These are phyloP conservation scores for Caenorhabditis brenneri DNA, from an alignment of 1,140 invertebrate genomes.

Conservation along the genomic window DNA sequence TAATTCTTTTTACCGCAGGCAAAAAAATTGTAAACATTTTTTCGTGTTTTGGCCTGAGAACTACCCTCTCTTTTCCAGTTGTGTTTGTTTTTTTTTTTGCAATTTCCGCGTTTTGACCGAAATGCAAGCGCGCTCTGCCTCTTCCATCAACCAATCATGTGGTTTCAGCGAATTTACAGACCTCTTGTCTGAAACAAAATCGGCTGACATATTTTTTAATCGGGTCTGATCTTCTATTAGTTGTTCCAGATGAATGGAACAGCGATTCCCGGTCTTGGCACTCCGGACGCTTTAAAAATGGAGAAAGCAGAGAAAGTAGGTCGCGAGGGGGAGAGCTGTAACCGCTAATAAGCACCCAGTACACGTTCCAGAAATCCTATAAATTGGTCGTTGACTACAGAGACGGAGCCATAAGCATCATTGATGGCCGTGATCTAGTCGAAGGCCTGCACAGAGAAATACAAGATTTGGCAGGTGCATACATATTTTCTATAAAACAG, in stretches of 20 bases:
- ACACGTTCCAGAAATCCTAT: not conserved
- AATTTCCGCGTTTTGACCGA: not conserved
- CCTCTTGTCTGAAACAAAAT: too few species aligned
- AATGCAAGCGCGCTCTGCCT: not conserved
- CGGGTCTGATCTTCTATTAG: too few species aligned
- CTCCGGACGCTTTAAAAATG: not conserved
- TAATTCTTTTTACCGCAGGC: too few species aligned
- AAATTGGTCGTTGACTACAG: not conserved
- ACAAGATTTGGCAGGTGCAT: not conserved
- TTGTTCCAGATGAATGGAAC: conserved; percentile 4
- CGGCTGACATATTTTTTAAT: too few species aligned
- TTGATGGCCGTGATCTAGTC: not conserved
- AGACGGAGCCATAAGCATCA: not conserved
- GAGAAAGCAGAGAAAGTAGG: not conserved
- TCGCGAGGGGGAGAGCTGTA: not conserved
- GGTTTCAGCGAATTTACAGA: too few species aligned
- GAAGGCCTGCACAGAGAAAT: not conserved
- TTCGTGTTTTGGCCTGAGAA: too few species aligned
- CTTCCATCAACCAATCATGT: not conserved
- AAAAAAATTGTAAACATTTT: too few species aligned
- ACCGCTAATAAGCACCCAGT: not conserved
- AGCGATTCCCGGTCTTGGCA: not conserved
- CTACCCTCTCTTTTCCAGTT: too few species aligned
- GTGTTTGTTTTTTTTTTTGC: not conserved
- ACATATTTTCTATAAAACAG: not conserved